A percentile compares a stretch with the other conserved stretches of the same genome.
Conservation (phyloP, 2,113 vertebrate species). For the Micromys minutus region DNA sequence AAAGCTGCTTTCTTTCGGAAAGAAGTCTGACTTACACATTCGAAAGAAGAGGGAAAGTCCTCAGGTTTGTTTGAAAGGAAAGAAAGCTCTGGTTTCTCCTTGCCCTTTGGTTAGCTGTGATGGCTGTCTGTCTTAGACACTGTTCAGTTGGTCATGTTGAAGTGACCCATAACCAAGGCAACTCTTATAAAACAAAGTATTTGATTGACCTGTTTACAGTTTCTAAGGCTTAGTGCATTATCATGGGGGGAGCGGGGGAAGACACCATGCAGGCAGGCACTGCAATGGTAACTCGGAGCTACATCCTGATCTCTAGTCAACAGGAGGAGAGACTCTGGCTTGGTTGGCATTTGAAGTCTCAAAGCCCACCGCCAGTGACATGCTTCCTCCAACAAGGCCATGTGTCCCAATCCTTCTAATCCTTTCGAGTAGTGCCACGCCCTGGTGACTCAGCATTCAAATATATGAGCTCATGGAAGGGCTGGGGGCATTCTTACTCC, state of each 20-base stretch:
- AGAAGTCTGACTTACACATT: not conserved
- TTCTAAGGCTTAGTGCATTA: not conserved
- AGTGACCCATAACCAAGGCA: not conserved
- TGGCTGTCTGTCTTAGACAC: not conserved
- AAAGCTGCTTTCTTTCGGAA: not conserved
- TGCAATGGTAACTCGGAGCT: not conserved
- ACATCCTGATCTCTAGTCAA: not conserved
- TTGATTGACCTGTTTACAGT: not conserved
- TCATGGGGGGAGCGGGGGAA: not conserved
- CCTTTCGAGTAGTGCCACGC: not conserved
- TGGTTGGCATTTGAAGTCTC: not conserved
- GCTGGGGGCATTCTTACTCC: not conserved
- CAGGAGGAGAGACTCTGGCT: not conserved
- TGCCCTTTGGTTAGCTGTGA: slow-evolving; percentile 25
- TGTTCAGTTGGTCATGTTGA: not conserved
- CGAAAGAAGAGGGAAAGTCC: not conserved
- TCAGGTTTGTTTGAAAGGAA: slow-evolving; percentile 13
- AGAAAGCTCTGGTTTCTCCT: slow-evolving; percentile 23
- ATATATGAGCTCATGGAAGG: not conserved
- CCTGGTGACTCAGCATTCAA: not conserved
- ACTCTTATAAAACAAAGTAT: not conserved
- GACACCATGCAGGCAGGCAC: not conserved
- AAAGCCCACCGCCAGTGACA: not conserved
- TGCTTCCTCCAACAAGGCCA: not conserved
- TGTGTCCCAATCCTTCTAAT: not conserved